These are phyloP conservation scores for Conger conger DNA, from an alignment of 2,113 vertebrate species.

Conservation along the genomic window DNA sequence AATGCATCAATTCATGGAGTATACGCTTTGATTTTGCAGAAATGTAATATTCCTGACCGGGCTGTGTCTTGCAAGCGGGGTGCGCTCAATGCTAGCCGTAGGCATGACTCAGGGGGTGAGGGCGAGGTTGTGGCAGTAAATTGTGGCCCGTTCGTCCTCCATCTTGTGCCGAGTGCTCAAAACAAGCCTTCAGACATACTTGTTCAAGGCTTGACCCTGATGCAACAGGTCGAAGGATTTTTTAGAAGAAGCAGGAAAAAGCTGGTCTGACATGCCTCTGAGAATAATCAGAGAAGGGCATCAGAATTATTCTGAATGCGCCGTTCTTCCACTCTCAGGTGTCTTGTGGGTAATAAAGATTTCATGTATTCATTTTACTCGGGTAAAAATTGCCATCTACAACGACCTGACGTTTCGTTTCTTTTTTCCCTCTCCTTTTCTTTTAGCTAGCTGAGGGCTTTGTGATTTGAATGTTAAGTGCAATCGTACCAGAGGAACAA, in stretches of 20 bases:
- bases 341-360: slow-evolving; percentile 78
- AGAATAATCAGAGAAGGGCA: background rate
- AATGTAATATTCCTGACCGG: background rate
- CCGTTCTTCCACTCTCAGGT: background rate
- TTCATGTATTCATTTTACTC: slow-evolving; percentile 78
- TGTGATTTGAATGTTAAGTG: background rate
- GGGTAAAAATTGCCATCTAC: slow-evolving; percentile 72
- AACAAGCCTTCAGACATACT: background rate
- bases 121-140: background rate
- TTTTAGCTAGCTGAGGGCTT: background rate
- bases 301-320: background rate
- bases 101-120: background rate
- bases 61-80: background rate
- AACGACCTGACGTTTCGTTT: slow-evolving; percentile 68
- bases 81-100: background rate
- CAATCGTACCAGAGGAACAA: background rate
- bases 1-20: too few relatives aligned
- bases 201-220: background rate
- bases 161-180: background rate
- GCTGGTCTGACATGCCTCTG: background rate
- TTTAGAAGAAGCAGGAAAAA: background rate
- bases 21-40: too few relatives aligned
- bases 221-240: background rate
- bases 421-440: background rate
- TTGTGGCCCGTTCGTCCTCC: background rate